Evolutionary conservation across 2,797 vertebrate species (phyloP), one percentile per base, ranked within the genome.

Genomic region (Sebastiscus albofasciatus): DNA sequence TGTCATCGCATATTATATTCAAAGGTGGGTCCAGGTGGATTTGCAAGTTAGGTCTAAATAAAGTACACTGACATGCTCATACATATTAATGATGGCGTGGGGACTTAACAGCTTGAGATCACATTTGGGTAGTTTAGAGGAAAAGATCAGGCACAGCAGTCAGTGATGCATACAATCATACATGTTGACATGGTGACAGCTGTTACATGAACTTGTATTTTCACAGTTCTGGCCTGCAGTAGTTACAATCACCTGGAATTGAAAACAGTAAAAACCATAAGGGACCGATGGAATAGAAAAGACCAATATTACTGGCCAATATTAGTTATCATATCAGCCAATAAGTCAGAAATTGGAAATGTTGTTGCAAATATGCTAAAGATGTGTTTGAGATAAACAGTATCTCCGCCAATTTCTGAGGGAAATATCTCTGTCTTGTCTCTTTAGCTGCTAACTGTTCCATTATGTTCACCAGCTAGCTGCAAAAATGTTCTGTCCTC

Each of bases 1-100:
- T 62, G 22, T 81, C 59, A 59, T 39, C 54, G 10, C 6, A 20
- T 56, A 16, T 46, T 9, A 36, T 34, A 29, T 34, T 67, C 24
- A 70, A 29, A 11, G 16, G 7, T 12, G 7, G 20, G 13, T 29
- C 6, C 49, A 27, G 29, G 60, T 67, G 49, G 46, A 73, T 77
- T 69, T 74, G 22, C 49, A 56, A 27, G 54, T 72, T 34, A 12
- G 29, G 69, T 62, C 27, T 81, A 54, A 67, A 70, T 65, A 59
- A 61, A 61, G 36, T 36, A 58, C 24, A 36, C 14, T 12, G 26
- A 55, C 34, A 20, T 49, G 36, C 61, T 68, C 60, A 69, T 62
- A 6, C 58, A 79, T 82, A 34, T 80, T 72, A 64, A 78, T 46
- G 13, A 20, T 6, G 29, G 7, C 6, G 18, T 69, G 24, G 22